These are phyloP conservation scores for Drosophila helvetica DNA, from an alignment of 2,888 invertebrate genomes.

Conservation along the genomic window DNA sequence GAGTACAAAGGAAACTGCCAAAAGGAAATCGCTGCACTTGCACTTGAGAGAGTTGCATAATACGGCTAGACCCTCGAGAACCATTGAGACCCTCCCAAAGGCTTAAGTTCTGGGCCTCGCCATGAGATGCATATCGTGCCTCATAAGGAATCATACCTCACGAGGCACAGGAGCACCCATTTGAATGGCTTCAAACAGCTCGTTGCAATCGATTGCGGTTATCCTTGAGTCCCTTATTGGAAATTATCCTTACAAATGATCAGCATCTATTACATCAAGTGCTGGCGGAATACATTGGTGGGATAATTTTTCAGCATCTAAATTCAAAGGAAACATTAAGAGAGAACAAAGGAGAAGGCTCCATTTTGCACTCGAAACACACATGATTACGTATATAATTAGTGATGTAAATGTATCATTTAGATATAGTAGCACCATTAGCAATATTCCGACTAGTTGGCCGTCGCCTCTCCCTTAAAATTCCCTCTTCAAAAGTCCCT, in stretches of 20 bases:
- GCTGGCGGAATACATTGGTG: neutral
- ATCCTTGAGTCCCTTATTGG: neutral
- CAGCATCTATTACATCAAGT: too few species aligned
- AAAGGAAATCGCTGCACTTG: constrained; percentile 33
- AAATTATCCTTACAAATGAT: neutral
- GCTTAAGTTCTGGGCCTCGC: constrained; percentile 18
- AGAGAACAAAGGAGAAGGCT: neutral
- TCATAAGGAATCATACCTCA: neutral
- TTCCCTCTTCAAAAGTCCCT: neutral
- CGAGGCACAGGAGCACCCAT: constrained; percentile 1
- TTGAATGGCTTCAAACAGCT: neutral
- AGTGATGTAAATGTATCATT: too few species aligned
- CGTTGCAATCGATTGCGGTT: neutral
- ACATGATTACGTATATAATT: too few species aligned
- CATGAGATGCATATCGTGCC: neutral
- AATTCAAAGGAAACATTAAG: neutral
- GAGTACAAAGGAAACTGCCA: constrained; percentile 26
- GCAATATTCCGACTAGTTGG: too few species aligned
- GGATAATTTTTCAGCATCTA: neutral
- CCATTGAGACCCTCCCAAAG: constrained; percentile 3
- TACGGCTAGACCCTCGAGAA: constrained; percentile 14
- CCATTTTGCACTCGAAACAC: too few species aligned
- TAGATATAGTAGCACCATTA: too few species aligned
- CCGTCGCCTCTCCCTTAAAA: neutral
- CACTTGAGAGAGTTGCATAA: constrained; percentile 20